Evolutionary conservation across 2,113 vertebrate species (phyloP).

Genomic region (Myiozetetes cayanensis): DNA sequence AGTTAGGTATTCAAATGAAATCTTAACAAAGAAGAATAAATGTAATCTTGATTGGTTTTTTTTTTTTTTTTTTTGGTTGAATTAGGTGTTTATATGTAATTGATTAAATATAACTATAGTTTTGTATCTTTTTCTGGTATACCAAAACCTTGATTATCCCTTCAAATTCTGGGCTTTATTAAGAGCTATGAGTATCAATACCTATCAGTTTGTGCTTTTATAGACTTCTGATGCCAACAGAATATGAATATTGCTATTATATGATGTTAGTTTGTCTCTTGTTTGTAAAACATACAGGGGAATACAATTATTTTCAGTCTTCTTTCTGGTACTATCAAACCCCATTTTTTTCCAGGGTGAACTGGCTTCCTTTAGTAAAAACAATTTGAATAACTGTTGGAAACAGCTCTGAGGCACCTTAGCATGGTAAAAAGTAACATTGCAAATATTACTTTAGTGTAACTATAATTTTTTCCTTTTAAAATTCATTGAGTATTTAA

Average conservation of each 20-base stretch:
- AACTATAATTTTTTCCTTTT: neutral
- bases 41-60: neutral
- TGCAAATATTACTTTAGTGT: neutral
- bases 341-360: neutral
- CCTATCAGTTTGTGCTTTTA: neutral
- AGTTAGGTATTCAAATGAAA: neutral
- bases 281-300: neutral
- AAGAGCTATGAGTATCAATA: neutral
- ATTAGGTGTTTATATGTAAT: neutral
- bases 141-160: neutral
- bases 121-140: neutral
- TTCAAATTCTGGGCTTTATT: neutral
- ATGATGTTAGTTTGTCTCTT: neutral
- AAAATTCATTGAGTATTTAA: neutral
- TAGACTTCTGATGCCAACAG: neutral
- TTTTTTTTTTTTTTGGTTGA: neutral
- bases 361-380: neutral
- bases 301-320: neutral
- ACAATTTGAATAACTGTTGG: neutral
- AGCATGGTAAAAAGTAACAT: neutral
- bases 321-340: neutral
- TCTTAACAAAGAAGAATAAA: neutral
- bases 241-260: neutral
- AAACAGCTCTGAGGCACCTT: neutral
- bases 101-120: neutral